Conservation (phyloP, 2,888 invertebrate species). For the Sipha maydis region DNA sequence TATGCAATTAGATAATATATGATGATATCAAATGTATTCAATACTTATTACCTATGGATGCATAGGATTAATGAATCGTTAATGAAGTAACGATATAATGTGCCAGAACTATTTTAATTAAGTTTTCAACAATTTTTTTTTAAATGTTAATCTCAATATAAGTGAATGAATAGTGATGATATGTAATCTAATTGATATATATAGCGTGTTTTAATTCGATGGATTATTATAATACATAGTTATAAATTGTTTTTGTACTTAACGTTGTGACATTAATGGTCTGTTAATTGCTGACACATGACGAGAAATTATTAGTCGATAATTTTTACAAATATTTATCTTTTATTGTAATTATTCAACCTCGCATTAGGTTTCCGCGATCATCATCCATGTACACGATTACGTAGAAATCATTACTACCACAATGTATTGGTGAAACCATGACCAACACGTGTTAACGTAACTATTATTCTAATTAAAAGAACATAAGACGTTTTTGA, state of each 20-base stretch:
- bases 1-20: too few species aligned
- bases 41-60: too few species aligned
- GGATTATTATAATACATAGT: neutral
- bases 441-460: neutral
- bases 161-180: neutral
- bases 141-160: neutral
- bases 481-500: conserved; percentile 16
- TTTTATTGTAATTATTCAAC: neutral
- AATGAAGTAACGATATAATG: too few species aligned
- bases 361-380: neutral
- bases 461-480: conserved; percentile 36
- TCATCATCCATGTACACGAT: neutral
- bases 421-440: neutral
- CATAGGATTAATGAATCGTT: too few species aligned
- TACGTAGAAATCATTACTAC: neutral
- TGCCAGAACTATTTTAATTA: too few species aligned
- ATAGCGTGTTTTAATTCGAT: neutral
- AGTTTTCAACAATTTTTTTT: neutral
- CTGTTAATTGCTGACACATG: neutral
- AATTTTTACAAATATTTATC: conserved; percentile 29
- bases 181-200: neutral
- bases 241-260: conserved; percentile 21
- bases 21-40: too few species aligned
- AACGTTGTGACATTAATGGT: conserved; percentile 9
- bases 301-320: conserved; percentile 15